phyloP scores from a whole-genome alignment of 2,797 vertebrate genomes.

The Scomberomorus guttatus region DNA sequence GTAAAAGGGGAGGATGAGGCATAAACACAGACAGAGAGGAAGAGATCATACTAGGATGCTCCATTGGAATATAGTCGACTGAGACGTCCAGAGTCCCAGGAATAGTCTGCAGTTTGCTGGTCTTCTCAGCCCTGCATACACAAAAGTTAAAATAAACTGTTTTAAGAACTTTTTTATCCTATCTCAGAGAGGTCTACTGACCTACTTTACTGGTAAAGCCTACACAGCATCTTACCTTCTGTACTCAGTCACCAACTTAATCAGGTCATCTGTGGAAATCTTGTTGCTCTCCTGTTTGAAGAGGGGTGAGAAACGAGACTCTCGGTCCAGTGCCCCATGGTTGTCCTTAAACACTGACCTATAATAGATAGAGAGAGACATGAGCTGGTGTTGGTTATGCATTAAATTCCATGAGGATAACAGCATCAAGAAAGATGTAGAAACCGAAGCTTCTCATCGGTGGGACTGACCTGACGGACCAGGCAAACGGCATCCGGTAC shows the following conservation, averaged over 20 bases:
- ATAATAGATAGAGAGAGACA: constrained; percentile 19
- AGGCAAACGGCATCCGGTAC: constrained; percentile 98
- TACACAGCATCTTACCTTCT: constrained; percentile 85
- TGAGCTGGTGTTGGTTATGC: neutral
- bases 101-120: constrained; percentile 95
- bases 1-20: neutral
- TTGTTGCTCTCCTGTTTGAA: constrained; percentile 98
- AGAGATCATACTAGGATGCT: constrained; percentile 92
- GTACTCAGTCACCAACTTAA: constrained; percentile 94
- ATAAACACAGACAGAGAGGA: neutral
- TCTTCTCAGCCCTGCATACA: constrained; percentile 92
- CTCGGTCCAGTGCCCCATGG: constrained; percentile 95
- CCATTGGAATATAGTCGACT: constrained; percentile 93
- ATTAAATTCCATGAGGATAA: neutral
- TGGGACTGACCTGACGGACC: constrained; percentile 93
- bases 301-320: constrained; percentile 95
- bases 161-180: neutral
- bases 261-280: constrained; percentile 95
- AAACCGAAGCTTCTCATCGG: neutral
- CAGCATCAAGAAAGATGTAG: neutral
- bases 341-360: constrained; percentile 98
- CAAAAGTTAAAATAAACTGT: constrained; percentile 2
- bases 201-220: neutral
- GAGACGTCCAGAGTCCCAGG: constrained; percentile 93
- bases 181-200: neutral